Evolutionary conservation across 2,888 invertebrate genomes (phyloP).

Genomic region (Cataglyphis albicans): DNA sequence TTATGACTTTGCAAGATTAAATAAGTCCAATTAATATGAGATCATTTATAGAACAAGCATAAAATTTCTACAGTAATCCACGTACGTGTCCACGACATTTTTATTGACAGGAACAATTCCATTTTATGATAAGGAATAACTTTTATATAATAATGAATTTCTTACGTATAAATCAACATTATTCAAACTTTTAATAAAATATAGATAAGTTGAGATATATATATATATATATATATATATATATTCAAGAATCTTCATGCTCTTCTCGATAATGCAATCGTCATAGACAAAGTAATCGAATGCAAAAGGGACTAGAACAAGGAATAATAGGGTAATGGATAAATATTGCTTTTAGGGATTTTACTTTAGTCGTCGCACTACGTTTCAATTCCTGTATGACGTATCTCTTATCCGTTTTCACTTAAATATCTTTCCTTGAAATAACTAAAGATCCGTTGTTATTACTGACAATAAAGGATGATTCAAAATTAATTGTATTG

Average conservation of each 20-base stretch:
- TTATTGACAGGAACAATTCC: not conserved
- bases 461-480: constrained; percentile 22
- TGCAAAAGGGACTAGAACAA: constrained; percentile 53
- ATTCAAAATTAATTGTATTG: constrained; percentile 13
- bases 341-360: constrained; percentile 49
- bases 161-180: constrained; percentile 11
- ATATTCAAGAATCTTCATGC: constrained; percentile 40
- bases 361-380: not conserved
- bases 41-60: not conserved
- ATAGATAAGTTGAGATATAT: not conserved
- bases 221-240: too few species aligned
- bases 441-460: constrained; percentile 33
- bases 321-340: constrained; percentile 27
- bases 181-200: not conserved
- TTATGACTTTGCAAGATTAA: not conserved
- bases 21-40: not conserved
- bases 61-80: not conserved
- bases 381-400: constrained; percentile 24
- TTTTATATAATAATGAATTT: not conserved
- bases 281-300: constrained; percentile 66
- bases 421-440: constrained; percentile 27
- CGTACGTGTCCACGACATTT: not conserved
- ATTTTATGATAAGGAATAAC: not conserved
- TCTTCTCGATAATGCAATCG: constrained; percentile 61
- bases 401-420: constrained; percentile 25